These are phyloP conservation scores for Erythrocercus mccallii DNA, from an alignment of 2,113 vertebrate species.

Conservation along the genomic window DNA sequence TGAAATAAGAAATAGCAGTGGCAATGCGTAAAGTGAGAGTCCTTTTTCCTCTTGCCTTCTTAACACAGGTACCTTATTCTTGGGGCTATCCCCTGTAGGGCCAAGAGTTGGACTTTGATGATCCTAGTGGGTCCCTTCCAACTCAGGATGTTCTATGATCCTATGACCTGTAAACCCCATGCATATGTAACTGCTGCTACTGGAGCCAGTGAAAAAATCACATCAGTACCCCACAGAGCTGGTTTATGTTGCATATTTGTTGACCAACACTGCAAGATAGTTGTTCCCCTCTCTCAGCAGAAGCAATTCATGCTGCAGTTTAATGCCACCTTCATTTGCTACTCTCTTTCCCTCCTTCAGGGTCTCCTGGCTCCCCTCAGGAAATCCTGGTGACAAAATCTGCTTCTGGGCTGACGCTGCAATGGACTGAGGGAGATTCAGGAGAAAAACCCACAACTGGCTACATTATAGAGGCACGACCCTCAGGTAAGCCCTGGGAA, in stretches of 20 bases:
- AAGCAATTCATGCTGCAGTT: background rate
- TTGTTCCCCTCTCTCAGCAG: background rate
- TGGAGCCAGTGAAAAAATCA: background rate
- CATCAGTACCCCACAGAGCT: background rate
- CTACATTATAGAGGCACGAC: slow-evolving; percentile 88
- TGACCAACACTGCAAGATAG: background rate
- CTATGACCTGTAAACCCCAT: background rate
- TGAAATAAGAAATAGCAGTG: background rate
- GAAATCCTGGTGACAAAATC: slow-evolving; percentile 87
- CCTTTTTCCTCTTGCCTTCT: background rate
- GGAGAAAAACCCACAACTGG: slow-evolving; percentile 82
- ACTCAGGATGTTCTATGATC: background rate
- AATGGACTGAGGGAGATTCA: slow-evolving; percentile 83
- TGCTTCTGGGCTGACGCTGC: slow-evolving; percentile 80
- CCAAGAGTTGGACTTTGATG: background rate
- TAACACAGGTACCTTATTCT: background rate
- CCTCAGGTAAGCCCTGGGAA: slow-evolving; percentile 80
- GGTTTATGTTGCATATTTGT: background rate
- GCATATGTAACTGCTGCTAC: background rate
- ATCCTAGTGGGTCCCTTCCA: background rate
- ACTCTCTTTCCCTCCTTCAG: slow-evolving; percentile 50
- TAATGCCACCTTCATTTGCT: background rate
- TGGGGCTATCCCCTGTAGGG: background rate
- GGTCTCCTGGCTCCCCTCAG: slow-evolving; percentile 85
- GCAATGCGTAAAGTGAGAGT: background rate